Base-by-base conservation (phyloP, 2,888 invertebrate genomes). In the Drosophila heteroneura region DNA sequence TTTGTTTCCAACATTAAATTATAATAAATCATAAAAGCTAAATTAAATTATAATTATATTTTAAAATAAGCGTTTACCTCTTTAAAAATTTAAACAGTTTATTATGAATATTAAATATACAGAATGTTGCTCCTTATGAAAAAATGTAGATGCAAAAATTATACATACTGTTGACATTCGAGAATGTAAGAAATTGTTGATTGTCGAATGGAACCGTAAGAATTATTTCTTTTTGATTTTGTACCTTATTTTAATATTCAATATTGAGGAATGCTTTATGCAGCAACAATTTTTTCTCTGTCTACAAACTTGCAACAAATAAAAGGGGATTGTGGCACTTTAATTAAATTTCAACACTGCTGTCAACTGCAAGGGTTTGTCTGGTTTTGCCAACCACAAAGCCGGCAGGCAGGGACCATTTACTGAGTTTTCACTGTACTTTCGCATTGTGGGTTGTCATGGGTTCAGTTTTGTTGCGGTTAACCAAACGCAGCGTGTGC, bases 301-400 rank as follows among this genome's bases (percentile, higher is more conserved):
- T 22, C 12, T 44, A 12, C 26, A 26, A 26, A 16, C 47, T 47
- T 47, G 47, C 47, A 47, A 16, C 26, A 47, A 26, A 9, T 47
- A 47, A 47, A 26, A 16, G 52, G 56, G 57, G 19, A 26, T 47
- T 52, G 64, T 28, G 61, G 56, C 52, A 69, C 71, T 78, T 89
- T 86, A 81, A 83, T 89, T 90, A 80, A 73, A 86, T 90, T 83
- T 63, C 57, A 76, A 62, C 78, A 59, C 66, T 72, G 89, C 54
- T 89, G 78, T 77, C 47, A 49, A 61, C 56, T 54, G 26, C 74
- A 73, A 61, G 70, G 76, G 70, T 62, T 74, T 74, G 77, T 56
- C 72, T 61, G 59, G 71, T 58, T 62, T 58, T 76, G 74, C 39
- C 39, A 80, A 83, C 66, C 70, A 9, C 47, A 47, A 28, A 26